phyloP scores from a whole-genome alignment of 2,797 vertebrate species.

The Brachyalestes nurse region DNA sequence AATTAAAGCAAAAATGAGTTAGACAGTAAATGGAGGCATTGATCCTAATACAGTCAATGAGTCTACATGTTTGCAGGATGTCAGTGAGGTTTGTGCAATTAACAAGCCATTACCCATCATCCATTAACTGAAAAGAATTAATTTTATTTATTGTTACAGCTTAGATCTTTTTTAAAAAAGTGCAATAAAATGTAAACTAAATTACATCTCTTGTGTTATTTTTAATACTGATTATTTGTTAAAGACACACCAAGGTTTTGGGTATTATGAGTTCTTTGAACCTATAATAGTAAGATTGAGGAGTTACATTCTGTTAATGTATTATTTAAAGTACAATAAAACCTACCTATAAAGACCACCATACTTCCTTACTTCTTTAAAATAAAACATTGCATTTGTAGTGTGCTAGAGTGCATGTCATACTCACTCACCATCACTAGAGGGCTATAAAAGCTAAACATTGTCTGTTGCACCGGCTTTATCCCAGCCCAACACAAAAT shows the following conservation, averaged over 20 bases:
- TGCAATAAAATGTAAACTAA: neutral
- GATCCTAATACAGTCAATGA: conserved; percentile 83
- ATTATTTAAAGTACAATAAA: neutral
- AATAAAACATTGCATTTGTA: neutral
- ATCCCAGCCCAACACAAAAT: conserved; percentile 31
- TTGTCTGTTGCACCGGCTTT: conserved; percentile 13
- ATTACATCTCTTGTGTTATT: neutral
- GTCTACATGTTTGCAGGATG: conserved; percentile 61
- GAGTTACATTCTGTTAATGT: neutral
- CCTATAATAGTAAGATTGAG: neutral
- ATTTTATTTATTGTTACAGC: conserved; percentile 21
- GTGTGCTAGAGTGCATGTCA: conserved; percentile 14
- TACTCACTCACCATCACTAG: conserved; percentile 49
- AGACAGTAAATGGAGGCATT: conserved; percentile 86
- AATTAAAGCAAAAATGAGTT: conserved; percentile 81
- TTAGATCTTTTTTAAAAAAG: no score
- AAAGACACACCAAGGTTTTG: neutral
- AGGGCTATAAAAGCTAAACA: conserved; percentile 52
- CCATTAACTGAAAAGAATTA: conserved; percentile 10
- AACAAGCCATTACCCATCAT: conserved; percentile 42
- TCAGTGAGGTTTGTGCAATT: conserved; percentile 60
- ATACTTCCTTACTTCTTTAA: neutral
- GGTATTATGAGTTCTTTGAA: neutral
- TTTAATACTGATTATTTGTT: neutral
- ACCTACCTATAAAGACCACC: neutral